Base-by-base conservation (phyloP, 2,113 vertebrate genomes). In the Poeciliopsis occidentalis region DNA sequence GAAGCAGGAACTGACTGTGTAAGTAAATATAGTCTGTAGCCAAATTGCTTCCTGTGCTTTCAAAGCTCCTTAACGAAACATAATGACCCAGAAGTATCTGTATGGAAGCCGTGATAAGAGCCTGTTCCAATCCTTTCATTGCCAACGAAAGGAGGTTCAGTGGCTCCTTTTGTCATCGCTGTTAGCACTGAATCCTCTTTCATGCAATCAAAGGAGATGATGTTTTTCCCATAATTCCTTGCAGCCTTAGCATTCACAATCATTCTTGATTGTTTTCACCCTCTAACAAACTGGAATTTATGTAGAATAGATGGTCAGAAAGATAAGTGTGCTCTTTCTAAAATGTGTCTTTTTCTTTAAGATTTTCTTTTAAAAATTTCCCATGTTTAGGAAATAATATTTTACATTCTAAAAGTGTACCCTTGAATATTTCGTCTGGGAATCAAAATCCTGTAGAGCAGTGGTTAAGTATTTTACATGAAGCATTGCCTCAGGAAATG, bases 51-150 rank as follows among this genome's bases (percentile, higher is more conserved):
- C 51, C 22, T 11, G 17, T 57, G 51, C 51, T 57, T 57, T 57
- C 22, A 15, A 68, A 51, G 17, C 24, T 60, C 31, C 66, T 30
- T 29, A 34, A 24, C 44, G 30, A 69, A 34, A 51, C 57, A 22
- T 57, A 69, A 51, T 69, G 67, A 32, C 19, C 44, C 22, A 22
- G 27, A 68, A 69, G 19, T 30, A 54, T 69, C 29, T 32, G 44
- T 54, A 27, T 51, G 27, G 41, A 41, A 47, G 66, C 66, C 51
- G 27, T 67, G 41, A 69, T 69, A 69, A 54, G 44, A 31, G 44
- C 63, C 8, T 24, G 8, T 29, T 51, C 8, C 24, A 19, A 10
- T 54, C 22, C 67, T 69, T 54, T 68, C 22, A 24, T n/a, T 24
- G 51, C 24, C 51, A 57, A n/a, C 17, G 27, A 68, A 68, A 68